These are phyloP conservation scores for Dione vanillae DNA, from an alignment of 2,888 invertebrate species.

Conservation along the genomic window DNA sequence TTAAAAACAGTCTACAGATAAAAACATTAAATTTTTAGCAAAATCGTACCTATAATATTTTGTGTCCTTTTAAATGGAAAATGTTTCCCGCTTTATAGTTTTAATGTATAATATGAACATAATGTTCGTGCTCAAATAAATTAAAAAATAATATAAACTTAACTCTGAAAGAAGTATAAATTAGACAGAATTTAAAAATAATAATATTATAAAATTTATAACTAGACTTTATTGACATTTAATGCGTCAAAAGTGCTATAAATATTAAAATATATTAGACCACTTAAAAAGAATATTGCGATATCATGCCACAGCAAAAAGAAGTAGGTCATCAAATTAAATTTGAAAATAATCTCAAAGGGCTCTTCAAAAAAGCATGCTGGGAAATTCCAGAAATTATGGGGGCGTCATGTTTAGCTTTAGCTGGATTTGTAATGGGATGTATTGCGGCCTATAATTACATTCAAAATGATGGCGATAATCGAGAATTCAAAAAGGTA, in stretches of 20 bases:
- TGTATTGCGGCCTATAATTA: conserved; percentile 73
- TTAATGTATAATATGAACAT: no score
- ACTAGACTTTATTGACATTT: background rate
- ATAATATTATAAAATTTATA: background rate
- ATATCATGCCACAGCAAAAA: conserved; percentile 51
- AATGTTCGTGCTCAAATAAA: no score
- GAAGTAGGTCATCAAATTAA: conserved; percentile 62
- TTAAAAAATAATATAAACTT: no score
- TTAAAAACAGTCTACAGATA: background rate
- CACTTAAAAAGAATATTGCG: background rate
- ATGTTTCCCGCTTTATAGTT: no score
- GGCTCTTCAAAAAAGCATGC: conserved; percentile 73
- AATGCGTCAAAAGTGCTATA: background rate
- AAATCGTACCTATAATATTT: no score
- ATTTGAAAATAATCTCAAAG: conserved; percentile 60
- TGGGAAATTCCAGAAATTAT: conserved; percentile 89
- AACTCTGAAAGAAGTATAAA: no score
- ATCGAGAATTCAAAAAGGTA: conserved; percentile 84
- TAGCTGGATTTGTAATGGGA: conserved; percentile 83
- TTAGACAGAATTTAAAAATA: background rate
- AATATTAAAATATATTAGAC: background rate
- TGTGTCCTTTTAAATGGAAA: no score
- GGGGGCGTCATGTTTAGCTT: conserved; percentile 80
- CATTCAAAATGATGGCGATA: conserved; percentile 84
- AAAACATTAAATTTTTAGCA: no score